Evolutionary conservation across 2,797 vertebrate genomes (phyloP), one percentile per base, ranked within the genome.

Genomic region (Cephalopachus bancanus): DNA sequence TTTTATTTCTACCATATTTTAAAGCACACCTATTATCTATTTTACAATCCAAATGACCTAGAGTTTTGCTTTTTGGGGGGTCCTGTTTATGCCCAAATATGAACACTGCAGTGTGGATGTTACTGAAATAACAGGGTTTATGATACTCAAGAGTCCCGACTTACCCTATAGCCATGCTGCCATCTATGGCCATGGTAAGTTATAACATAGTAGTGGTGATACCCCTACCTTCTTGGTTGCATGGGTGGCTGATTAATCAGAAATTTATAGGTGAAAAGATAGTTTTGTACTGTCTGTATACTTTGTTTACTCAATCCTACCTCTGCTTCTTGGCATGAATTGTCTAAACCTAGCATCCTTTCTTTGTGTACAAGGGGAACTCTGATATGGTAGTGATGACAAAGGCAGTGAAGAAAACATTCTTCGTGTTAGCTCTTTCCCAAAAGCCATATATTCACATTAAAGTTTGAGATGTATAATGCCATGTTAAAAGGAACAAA

Each of bases 241-340:
- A 37, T 62, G 94, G 83, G 90, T 78, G 81, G n/a, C 71, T 97
- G 64, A 87, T 94, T 76, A 95, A 79, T 93, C 37, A 69, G 64
- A 65, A 89, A 71, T 96, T 92, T 83, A 64, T 80, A 74, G 80
- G 26, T 84, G 33, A 88, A 55, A 92, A 65, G 60, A 69, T 28
- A 72, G 22, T 92, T 74, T 37, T 74, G 55, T 37, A 11, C 28
- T 83, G 17, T 55, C 79, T 84, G 33, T 79, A 78, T 91, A 79
- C 80, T 79, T 80, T 89, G 72, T 72, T 97, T 92, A 53, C 85
- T 20, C 10, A 78, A 24, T 74, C 8, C 53, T 44, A 89, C 17
- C 20, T 89, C 62, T 26, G 30, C 24, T 92, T 93, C 79, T 79
- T 92, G 71, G 79, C 76, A 57, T 79, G 64, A 78, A 67, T 97